These are phyloP conservation scores for Acronicta leporina DNA, from an alignment of 2,888 invertebrate species.

Conservation along the genomic window DNA sequence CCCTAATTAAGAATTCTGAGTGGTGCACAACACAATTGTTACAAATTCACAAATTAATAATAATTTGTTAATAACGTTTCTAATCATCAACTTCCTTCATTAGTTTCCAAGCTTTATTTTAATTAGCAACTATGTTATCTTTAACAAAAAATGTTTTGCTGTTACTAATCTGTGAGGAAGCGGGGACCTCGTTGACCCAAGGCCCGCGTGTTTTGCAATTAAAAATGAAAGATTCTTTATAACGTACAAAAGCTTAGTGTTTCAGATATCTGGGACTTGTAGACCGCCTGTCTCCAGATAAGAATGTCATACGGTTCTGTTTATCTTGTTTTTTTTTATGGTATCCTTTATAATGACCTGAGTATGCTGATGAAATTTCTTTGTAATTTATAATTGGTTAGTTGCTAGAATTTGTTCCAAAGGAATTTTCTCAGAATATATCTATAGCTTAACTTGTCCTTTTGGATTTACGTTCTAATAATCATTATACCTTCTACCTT, in stretches of 20 bases:
- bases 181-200: slow-evolving; percentile 74
- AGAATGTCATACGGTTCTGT: slow-evolving; percentile 55
- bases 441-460: too few species aligned
- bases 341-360: slow-evolving; percentile 50
- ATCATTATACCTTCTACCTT: too few species aligned
- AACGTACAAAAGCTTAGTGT: slow-evolving; percentile 67
- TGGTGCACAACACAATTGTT: background rate
- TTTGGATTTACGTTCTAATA: background rate
- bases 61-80: slow-evolving; percentile 34
- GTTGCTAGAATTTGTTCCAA: slow-evolving; percentile 45
- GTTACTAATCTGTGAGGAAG: slow-evolving; percentile 79
- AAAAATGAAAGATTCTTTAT: slow-evolving; percentile 79
- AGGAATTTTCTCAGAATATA: slow-evolving; percentile 1
- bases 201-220: slow-evolving; percentile 64
- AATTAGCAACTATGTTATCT: slow-evolving; percentile 78
- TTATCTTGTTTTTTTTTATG: slow-evolving; percentile 59
- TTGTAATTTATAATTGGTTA: slow-evolving; percentile 50
- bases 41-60: slow-evolving; percentile 38
- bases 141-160: slow-evolving; percentile 64
- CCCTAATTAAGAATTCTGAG: slow-evolving; percentile 25
- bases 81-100: slow-evolving; percentile 68
- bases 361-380: slow-evolving; percentile 53
- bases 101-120: slow-evolving; percentile 65
- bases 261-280: slow-evolving; percentile 56
- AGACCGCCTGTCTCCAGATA: slow-evolving; percentile 87